A percentile compares a stretch with the other conserved stretches of the same genome.
These are phyloP conservation scores for Parazoanthus darwini DNA, from an alignment of 92 coral and sea anemone genomes.

Conservation along the genomic window DNA sequence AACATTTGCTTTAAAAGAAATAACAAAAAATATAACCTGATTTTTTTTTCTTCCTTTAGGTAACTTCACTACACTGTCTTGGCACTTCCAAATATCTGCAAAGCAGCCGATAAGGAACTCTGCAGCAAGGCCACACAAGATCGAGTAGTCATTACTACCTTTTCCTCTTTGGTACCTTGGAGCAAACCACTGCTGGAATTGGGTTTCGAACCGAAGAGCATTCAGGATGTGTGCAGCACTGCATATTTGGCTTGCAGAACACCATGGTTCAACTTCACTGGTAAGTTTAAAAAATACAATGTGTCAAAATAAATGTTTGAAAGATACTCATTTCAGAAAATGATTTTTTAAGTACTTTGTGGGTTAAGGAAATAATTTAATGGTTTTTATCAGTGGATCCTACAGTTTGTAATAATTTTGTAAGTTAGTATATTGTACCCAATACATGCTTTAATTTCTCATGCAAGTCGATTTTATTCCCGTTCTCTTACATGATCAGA, in stretches of 20 bases:
- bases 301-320: too few species aligned
- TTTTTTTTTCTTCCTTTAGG: constrained; percentile 42
- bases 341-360: too few species aligned
- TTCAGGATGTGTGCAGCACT: constrained; percentile 47
- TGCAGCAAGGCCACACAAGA: constrained; percentile 48
- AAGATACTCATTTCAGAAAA: too few species aligned
- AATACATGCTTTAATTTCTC: too few species aligned
- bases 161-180: constrained; percentile 41
- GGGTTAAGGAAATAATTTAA: too few species aligned
- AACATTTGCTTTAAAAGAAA: too few species aligned
- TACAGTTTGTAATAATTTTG: too few species aligned
- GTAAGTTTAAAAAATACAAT: too few species aligned
- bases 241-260: constrained; percentile 32
- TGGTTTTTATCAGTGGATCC: too few species aligned
- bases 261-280: constrained; percentile 62
- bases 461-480: too few species aligned
- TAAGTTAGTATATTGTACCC: too few species aligned
- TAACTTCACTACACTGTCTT: constrained; percentile 22
- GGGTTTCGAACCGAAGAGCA: constrained; percentile 35
- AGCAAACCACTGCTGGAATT: constrained; percentile 43
- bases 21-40: constrained; percentile 22
- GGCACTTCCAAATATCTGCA: constrained; percentile 47
- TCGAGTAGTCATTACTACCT: constrained; percentile 36
- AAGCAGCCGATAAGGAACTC: constrained; percentile 22
- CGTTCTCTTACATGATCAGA: too few species aligned